phyloP scores from a whole-genome alignment of 2,888 invertebrate genomes.

The Nomada fucata region DNA sequence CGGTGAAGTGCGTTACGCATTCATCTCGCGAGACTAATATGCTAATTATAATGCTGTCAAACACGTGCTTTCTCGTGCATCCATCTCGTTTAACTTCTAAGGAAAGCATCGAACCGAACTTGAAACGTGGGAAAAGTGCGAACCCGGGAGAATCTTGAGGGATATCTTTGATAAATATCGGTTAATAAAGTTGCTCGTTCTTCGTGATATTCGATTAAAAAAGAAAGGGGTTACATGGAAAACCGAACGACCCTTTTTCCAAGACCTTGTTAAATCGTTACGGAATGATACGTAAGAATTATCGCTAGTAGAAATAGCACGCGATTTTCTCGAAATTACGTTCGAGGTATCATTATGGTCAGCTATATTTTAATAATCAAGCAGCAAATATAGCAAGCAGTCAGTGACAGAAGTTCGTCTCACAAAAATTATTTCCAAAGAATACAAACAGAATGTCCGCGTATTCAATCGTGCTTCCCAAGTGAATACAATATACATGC shows the following conservation, averaged over 20 bases:
- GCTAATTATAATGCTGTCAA: conserved; percentile 58
- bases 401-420: too few species aligned
- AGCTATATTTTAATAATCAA: too few species aligned
- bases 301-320: neutral
- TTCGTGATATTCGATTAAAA: conserved; percentile 19
- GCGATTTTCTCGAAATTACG: too few species aligned
- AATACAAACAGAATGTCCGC: too few species aligned
- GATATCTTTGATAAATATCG: conserved; percentile 54
- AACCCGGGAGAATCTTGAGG: conserved; percentile 31
- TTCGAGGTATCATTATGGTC: too few species aligned
- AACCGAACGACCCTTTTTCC: conserved; percentile 8
- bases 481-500: too few species aligned
- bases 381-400: too few species aligned
- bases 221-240: conserved; percentile 6
- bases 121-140: conserved; percentile 36
- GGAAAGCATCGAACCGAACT: conserved; percentile 54
- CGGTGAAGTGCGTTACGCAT: conserved; percentile 42
- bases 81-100: conserved; percentile 43
- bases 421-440: too few species aligned
- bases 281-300: neutral
- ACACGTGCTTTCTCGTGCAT: conserved; percentile 54
- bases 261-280: neutral
- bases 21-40: conserved; percentile 48
- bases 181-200: conserved; percentile 23
- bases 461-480: too few species aligned